Evolutionary conservation across 2,113 vertebrate species (phyloP), one percentile per base, ranked within the genome.

Genomic region (Sprattus sprattus): DNA sequence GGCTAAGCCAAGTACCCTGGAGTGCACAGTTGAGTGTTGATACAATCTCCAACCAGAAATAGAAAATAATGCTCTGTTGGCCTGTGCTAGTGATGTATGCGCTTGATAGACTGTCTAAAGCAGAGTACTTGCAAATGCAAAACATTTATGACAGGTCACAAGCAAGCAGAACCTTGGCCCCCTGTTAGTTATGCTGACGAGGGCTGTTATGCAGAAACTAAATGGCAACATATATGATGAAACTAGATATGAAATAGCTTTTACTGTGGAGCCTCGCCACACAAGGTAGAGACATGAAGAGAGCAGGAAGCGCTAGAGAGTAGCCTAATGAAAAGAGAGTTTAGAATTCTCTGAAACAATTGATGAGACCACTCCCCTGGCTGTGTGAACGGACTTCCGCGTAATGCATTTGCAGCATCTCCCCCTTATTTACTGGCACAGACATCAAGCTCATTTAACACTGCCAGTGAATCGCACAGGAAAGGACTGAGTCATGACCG

Each of bases 291-390:
- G 8, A 67, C n/a, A 67, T 28, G 11, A 28, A 67, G 64, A 4
- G 11, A 6, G 64, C 64, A 28, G 22, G 64, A 28, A 8, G 54
- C 8, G n/a, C 64, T 67, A n/a, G 64, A 60, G 18, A 28, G 25
- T 25, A 67, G 64, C 64, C 64, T 67, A 67, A 67, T 67, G 64
- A 67, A 67, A 67, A 67, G 64, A 28, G 60, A 28, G 60, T n/a
- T 67, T 67, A 67, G 6, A 67, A 28, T 67, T n/a, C 64, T 28
- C 64, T 25, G 64, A 28, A 25, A 10, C 22, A 28, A 67, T n/a
- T 10, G 22, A n/a, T 6, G n/a, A 5, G 64, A 6, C 22, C 15
- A 5, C 15, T 60, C 54, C 18, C 54, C 54, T 49, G 47, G 47
- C 54, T 60, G 3, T 16, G 16, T 16, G 54, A 60, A 28, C 52